Conservation (phyloP, 1,140 invertebrate genomes). For the Drosophila trapezifrons region DNA sequence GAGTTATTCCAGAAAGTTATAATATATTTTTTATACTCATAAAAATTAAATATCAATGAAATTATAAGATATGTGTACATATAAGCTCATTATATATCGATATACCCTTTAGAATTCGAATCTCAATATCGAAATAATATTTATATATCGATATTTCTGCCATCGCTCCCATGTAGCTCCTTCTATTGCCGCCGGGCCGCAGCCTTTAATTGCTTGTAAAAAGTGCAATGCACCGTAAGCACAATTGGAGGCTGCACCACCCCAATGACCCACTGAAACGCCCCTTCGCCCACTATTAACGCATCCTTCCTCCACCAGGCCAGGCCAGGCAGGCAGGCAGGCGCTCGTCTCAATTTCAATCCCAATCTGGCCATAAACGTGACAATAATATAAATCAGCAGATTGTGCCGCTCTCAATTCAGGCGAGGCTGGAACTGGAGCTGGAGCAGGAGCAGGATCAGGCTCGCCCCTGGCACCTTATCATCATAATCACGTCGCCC, state of each 20-base stretch:
- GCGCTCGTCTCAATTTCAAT: constrained; percentile 46
- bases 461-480: constrained; percentile 30
- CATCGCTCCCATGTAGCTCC: background rate
- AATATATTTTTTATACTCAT: no score
- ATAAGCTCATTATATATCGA: background rate
- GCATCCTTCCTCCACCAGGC: constrained; percentile 9
- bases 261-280: background rate
- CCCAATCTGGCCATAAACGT: constrained; percentile 74
- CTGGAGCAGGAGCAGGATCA: background rate
- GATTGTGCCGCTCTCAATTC: constrained; percentile 45
- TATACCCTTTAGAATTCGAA: background rate
- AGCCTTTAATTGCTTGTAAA: constrained; percentile 66
- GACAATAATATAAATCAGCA: constrained; percentile 77
- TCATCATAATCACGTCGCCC: constrained; percentile 37
- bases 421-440: background rate
- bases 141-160: background rate
- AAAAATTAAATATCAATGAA: no score
- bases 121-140: background rate
- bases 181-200: background rate
- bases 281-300: constrained; percentile 17
- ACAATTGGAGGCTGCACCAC: constrained; percentile 18
- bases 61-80: no score
- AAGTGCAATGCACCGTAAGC: constrained; percentile 53
- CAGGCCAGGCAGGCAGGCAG: background rate
- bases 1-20: no score